Evolutionary conservation across 2,113 vertebrate genomes (phyloP).

Genomic region (Accipiter virgatus): DNA sequence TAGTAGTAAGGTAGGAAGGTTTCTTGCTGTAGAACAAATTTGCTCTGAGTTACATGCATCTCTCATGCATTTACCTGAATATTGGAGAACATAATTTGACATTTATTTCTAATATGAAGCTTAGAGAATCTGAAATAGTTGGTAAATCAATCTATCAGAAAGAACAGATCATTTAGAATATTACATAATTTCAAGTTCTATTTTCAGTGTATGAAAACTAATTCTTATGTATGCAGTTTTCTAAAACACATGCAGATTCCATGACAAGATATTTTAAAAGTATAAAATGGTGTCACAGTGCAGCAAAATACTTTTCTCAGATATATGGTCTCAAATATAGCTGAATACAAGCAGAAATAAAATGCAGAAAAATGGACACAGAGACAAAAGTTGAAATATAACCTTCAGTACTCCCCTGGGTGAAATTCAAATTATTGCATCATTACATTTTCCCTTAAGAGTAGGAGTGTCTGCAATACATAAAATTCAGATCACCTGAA

Average conservation of each 20-base stretch:
- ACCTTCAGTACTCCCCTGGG: not conserved
- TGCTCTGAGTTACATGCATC: not conserved
- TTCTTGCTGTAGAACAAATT: not conserved
- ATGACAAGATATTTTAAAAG: not conserved
- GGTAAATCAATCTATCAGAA: not conserved
- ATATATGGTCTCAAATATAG: not conserved
- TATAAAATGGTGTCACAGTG: not conserved
- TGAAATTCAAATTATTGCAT: not conserved
- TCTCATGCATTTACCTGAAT: not conserved
- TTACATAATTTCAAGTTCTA: not conserved
- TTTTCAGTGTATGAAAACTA: not conserved
- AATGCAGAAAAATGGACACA: not conserved
- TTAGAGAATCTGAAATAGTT: not conserved
- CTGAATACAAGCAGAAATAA: not conserved
- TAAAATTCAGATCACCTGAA: not conserved
- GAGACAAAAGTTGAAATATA: not conserved
- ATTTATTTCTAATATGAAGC: not conserved
- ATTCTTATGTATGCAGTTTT: not conserved
- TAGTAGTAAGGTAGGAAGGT: not conserved
- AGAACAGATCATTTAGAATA: not conserved
- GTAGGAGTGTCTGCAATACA: not conserved
- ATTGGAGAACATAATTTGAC: not conserved
- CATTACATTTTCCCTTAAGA: not conserved
- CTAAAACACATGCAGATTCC: not conserved
- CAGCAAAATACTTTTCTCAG: not conserved